Evolutionary conservation across 2,797 vertebrate genomes (phyloP).

Genomic region (Silurus aristotelis): DNA sequence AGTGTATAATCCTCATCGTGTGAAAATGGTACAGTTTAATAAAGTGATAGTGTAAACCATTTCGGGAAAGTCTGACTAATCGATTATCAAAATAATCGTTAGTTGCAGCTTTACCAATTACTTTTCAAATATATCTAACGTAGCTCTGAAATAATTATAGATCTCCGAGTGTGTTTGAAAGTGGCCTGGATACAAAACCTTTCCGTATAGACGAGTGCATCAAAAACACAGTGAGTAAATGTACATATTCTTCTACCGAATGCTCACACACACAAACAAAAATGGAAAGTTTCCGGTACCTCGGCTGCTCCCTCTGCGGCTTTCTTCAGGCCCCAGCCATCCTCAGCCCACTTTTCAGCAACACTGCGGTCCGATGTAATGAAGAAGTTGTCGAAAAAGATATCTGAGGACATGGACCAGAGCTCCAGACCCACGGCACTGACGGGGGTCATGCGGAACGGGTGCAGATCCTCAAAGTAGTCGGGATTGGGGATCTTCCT

Average conservation of each 20-base stretch:
- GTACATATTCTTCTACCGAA: not conserved
- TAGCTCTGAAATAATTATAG: not conserved
- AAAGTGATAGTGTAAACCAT: too few species aligned
- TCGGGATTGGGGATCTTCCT: slow-evolving; percentile 92
- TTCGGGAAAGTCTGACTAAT: too few species aligned
- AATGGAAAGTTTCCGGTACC: slow-evolving; percentile 65
- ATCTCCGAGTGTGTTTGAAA: too few species aligned
- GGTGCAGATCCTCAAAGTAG: slow-evolving; percentile 95
- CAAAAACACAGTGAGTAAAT: not conserved
- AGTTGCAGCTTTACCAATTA: too few species aligned
- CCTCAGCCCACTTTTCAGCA: slow-evolving; percentile 87
- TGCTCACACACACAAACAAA: not conserved
- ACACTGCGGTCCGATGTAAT: slow-evolving; percentile 85
- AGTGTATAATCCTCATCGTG: too few species aligned
- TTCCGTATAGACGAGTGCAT: not conserved
- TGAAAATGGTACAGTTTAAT: too few species aligned
- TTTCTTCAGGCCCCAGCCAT: slow-evolving; percentile 96
- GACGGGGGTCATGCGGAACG: slow-evolving; percentile 92
- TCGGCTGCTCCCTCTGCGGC: slow-evolving; percentile 93
- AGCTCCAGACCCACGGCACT: slow-evolving; percentile 93
- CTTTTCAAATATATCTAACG: too few species aligned
- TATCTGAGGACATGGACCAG: slow-evolving; percentile 98
- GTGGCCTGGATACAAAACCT: not conserved
- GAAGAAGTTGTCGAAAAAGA: slow-evolving; percentile 98
- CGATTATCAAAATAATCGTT: too few species aligned